Evolutionary conservation across 2,797 vertebrate genomes (phyloP), one percentile per base, ranked within the genome.

Genomic region (Esox masquinongy): DNA sequence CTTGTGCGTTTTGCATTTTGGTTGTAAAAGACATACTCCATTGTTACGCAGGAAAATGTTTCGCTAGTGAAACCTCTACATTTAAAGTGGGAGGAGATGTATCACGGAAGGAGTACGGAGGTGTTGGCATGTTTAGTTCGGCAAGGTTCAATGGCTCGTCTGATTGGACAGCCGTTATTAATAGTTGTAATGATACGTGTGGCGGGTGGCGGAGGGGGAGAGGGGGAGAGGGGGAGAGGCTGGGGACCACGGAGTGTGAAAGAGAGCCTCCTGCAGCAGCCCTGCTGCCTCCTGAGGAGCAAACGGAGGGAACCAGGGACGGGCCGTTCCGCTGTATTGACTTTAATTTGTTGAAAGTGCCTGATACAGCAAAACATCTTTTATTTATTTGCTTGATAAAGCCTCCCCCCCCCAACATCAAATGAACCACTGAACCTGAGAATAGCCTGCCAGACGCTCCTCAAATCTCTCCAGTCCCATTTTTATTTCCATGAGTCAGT

Each of bases 321-420:
- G 77, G 79, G 72, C 74, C 71, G 83, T 87, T 88, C 83, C 80
- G 69, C 87, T 82, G 72, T 79, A 86, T 86, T 82, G 87, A 76
- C 19, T 88, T 87, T 87, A 86, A 87, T 88, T 86, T 87, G 84
- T 85, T 39, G 64, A 74, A 84, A 86, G 84, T 71, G 74, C 79
- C 79, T 82, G 84, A 87, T 85, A 83, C 84, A 86, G 84, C 84
- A 79, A 86, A 87, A 86, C 82, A 85, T 84, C 64, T 88, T 86
- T 86, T 86, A 84, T 87, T 87, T 86, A 87, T 86, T 77, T 85
- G 84, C 84, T 80, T 83, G 80, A 82, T 76, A 79, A 84, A 86
- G 76, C 73, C 79, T 70, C 69, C 73, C 71, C 56, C 56, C 9
- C 43, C 36, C 36, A 1, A 39, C 50, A 83, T 87, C 77, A 83